These are phyloP conservation scores for Leucoraja ocellata DNA, from an alignment of 2,797 vertebrate genomes.

Conservation along the genomic window DNA sequence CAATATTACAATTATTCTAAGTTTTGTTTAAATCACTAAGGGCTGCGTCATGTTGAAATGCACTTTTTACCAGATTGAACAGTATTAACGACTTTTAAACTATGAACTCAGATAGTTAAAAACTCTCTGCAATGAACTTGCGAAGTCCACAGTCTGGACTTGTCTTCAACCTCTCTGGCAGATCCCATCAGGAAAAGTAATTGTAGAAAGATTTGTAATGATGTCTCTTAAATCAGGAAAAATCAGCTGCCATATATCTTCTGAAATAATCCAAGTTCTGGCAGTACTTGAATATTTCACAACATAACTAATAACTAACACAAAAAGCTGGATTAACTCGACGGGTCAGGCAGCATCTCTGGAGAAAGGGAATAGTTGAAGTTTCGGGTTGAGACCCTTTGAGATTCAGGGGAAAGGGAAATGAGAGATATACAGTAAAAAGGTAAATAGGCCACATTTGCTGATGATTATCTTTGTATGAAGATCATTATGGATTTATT, in stretches of 20 bases:
- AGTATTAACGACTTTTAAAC: not conserved
- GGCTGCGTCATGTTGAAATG: not conserved
- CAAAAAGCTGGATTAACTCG: too few relatives aligned
- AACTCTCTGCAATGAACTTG: not conserved
- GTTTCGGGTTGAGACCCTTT: too few relatives aligned
- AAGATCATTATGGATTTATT: not conserved
- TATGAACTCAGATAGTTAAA: not conserved
- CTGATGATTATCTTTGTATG: constrained; percentile 2
- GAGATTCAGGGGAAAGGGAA: too few relatives aligned
- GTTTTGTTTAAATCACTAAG: not conserved
- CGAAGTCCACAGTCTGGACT: not conserved
- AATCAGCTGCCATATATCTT: not conserved
- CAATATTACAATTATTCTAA: not conserved
- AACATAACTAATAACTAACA: not conserved
- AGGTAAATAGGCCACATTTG: not conserved
- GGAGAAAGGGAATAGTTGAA: too few relatives aligned
- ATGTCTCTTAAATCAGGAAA: not conserved
- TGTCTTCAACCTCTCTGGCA: not conserved
- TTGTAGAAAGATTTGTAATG: too few relatives aligned
- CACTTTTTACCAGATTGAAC: not conserved
- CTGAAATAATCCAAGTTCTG: not conserved
- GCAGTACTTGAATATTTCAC: not conserved
- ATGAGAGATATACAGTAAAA: too few relatives aligned
- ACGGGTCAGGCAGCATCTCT: too few relatives aligned
- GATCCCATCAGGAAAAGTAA: not conserved